Evolutionary conservation across 2,888 invertebrate species (phyloP).

Genomic region (Lucinisca nassula): DNA sequence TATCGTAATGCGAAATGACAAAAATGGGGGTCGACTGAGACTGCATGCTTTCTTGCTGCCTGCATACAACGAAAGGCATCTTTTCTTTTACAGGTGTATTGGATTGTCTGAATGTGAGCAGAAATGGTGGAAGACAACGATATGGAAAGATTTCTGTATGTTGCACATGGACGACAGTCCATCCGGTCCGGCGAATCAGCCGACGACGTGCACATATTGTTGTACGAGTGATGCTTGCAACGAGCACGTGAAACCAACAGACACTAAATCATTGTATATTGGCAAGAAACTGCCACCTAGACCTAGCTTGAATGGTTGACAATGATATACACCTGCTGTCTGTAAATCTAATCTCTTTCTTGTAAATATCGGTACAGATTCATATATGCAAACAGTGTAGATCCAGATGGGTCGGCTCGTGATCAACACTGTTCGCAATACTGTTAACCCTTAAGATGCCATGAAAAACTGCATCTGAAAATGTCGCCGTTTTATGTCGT

Average conservation of each 20-base stretch:
- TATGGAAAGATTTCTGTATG: slow-evolving; percentile 68
- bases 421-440: too few species aligned
- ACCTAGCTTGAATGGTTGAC: background rate
- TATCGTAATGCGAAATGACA: too few species aligned
- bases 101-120: slow-evolving; percentile 61
- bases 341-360: too few species aligned
- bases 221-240: slow-evolving; percentile 62
- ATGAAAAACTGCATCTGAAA: too few species aligned
- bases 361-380: too few species aligned
- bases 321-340: too few species aligned
- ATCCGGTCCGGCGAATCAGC: slow-evolving; percentile 51
- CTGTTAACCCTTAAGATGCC: too few species aligned
- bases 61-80: background rate
- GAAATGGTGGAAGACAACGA: slow-evolving; percentile 73
- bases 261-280: slow-evolving; percentile 48
- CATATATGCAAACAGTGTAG: too few species aligned
- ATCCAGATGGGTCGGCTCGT: too few species aligned
- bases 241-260: slow-evolving; percentile 55
- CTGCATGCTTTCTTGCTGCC: too few species aligned
- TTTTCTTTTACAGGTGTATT: slow-evolving; percentile 61
- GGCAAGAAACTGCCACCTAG: slow-evolving; percentile 54
- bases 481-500: too few species aligned
- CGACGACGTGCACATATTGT: slow-evolving; percentile 72
- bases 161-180: slow-evolving; percentile 72
- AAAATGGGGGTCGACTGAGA: too few species aligned